A percentile compares a stretch with the other conserved stretches of the same genome.
phyloP scores from a whole-genome alignment of 2,797 vertebrate genomes.

The Thamnophis elegans region DNA sequence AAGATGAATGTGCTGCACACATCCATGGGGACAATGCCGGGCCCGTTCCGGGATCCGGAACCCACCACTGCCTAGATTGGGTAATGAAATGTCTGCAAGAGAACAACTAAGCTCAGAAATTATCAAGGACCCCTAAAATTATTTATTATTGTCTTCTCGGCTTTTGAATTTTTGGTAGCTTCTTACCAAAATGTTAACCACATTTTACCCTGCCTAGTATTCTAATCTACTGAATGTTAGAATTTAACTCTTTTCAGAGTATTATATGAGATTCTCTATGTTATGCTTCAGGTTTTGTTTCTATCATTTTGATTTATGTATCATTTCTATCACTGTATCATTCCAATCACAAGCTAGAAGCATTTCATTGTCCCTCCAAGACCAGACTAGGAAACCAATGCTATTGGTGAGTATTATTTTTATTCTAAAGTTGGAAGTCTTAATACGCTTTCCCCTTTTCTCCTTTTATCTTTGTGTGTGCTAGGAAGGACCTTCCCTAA shows the following conservation, averaged over 20 bases:
- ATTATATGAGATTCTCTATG: not conserved
- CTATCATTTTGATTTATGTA: not conserved
- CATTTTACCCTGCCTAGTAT: not conserved
- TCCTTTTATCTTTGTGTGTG: not conserved
- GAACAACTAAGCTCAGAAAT: not conserved
- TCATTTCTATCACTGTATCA: not conserved
- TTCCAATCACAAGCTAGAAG: not conserved
- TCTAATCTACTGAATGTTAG: not conserved
- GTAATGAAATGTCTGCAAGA: not conserved
- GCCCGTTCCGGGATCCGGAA: too few species aligned
- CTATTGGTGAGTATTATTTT: not conserved
- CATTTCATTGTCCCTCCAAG: not conserved
- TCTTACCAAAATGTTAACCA: not conserved
- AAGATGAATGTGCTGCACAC: too few species aligned
- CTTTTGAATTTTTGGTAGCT: not conserved
- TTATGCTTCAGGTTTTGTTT: not conserved
- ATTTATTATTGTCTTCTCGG: not conserved
- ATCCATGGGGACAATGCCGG: too few species aligned
- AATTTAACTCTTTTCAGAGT: not conserved
- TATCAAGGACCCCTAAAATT: not conserved
- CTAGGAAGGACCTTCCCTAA: not conserved
- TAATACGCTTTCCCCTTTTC: not conserved
- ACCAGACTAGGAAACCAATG: not conserved
- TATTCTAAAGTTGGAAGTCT: not conserved
- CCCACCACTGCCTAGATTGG: too few species aligned